phyloP scores from a whole-genome alignment of 2,797 vertebrate genomes.

The Clarias platycephalus region DNA sequence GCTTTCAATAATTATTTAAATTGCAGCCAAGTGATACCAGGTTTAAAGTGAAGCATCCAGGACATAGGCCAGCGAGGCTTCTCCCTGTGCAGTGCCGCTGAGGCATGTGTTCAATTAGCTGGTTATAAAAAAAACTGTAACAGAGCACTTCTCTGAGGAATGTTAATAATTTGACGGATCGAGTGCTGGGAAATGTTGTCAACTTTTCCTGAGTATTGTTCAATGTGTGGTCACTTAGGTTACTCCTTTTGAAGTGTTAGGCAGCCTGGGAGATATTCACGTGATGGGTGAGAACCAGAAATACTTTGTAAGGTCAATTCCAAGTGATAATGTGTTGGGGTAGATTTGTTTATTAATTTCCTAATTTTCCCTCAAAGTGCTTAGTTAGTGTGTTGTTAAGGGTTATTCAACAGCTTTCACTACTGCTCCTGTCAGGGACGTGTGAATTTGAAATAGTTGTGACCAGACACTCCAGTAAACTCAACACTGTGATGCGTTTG shows the following conservation, averaged over 20 bases:
- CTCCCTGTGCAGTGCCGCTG: constrained; percentile 68
- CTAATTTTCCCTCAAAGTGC: background rate
- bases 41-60: constrained; percentile 68
- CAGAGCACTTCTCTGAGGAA: constrained; percentile 71
- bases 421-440: background rate
- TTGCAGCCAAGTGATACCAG: constrained; percentile 62
- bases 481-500: constrained; percentile 7
- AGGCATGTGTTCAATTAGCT: constrained; percentile 77
- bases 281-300: constrained; percentile 71
- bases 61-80: constrained; percentile 60
- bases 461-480: background rate
- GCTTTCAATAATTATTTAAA: constrained; percentile 73
- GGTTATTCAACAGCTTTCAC: background rate
- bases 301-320: constrained; percentile 37
- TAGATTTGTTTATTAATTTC: background rate
- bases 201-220: constrained; percentile 20
- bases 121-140: constrained; percentile 65
- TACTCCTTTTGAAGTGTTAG: constrained; percentile 68
- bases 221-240: constrained; percentile 26
- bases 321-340: background rate
- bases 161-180: constrained; percentile 79
- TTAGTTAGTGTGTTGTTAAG: constrained; percentile 5
- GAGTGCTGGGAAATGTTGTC: constrained; percentile 69
- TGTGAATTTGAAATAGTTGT: background rate
- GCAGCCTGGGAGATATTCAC: constrained; percentile 68